Evolutionary conservation across 2,797 vertebrate genomes (phyloP), one percentile per base, ranked within the genome.

Genomic region (Heterohyrax brucei): DNA sequence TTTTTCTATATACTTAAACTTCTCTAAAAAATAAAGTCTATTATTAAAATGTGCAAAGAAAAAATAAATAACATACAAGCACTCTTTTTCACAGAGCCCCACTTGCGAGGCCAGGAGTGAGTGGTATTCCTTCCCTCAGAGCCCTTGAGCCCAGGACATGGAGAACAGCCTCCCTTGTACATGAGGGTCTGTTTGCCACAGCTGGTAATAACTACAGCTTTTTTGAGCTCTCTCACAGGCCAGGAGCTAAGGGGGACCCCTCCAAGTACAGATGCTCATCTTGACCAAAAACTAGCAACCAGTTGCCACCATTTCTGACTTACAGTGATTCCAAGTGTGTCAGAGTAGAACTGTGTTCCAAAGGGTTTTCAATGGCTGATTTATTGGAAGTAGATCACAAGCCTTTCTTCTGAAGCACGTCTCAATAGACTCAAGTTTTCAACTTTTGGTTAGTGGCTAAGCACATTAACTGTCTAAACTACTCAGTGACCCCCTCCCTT

Each of bases 171-270:
- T 56, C 33, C 50, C 50, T 61, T 24, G n/a, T 46, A 46, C 33
- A 19, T 28, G 14, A 91, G 7, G 10, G 50, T 75, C 64, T 90
- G 72, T 48, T 26, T 7, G 30, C 22, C 59, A 64, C 12, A 70
- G 26, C 26, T 10, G 66, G 68, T 90, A 75, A 48, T n/a, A 62
- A 48, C 61, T 16, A 61, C 2, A 10, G 22, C 28, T 48, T 59
- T 75, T 5, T 13, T 10, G 75, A 66, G 8, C 18, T 50, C 73
- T 77, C 46, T 44, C 48, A 50, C 21, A 48, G n/a, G 10, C 21
- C 30, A 87, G 66, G 39, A n/a, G 50, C 0, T 0, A 1, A 14
- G 4, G 24, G 26, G 0, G 2, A 13, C 19, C 8, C 70, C 62
- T 62, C 18, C 48, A 61, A 33, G 61, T 33, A 26, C 56, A 12